Evolutionary conservation across 2,888 invertebrate species (phyloP).

Genomic region (Magallana nippona): DNA sequence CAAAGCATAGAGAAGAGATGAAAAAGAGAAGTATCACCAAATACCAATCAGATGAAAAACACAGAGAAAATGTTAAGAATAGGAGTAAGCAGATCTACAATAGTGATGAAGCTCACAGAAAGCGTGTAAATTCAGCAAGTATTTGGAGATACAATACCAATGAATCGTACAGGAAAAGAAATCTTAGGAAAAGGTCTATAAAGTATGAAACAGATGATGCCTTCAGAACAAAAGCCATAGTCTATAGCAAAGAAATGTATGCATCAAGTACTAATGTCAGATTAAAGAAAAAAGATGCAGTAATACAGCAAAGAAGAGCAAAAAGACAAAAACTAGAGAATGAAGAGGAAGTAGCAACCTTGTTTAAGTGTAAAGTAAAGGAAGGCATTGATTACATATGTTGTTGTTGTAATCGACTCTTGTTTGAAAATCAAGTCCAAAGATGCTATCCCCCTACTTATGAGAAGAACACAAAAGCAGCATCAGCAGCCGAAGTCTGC

Average conservation of each 20-base stretch:
- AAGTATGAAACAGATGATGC: neutral
- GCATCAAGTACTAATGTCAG: neutral
- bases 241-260: neutral
- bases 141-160: neutral
- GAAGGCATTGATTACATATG: constrained; percentile 43
- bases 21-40: neutral
- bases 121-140: neutral
- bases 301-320: neutral
- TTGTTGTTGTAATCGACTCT: constrained; percentile 38
- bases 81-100: too few species aligned
- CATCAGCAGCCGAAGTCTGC: neutral
- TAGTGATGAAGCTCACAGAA: too few species aligned
- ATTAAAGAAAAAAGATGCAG: neutral
- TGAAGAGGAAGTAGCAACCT: constrained; percentile 8
- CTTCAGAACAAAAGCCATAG: neutral
- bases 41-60: constrained; percentile 2
- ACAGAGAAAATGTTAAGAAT: constrained; percentile 22
- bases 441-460: constrained; percentile 7
- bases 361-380: constrained; percentile 32
- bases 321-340: neutral
- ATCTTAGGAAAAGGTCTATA: neutral
- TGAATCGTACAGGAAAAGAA: neutral
- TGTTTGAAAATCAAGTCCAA: constrained; percentile 45
- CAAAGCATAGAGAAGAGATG: too few species aligned
- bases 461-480: neutral